Evolutionary conservation across 2,888 invertebrate genomes (phyloP), one percentile per base, ranked within the genome.

Genomic region (Lampropteryx suffumata): DNA sequence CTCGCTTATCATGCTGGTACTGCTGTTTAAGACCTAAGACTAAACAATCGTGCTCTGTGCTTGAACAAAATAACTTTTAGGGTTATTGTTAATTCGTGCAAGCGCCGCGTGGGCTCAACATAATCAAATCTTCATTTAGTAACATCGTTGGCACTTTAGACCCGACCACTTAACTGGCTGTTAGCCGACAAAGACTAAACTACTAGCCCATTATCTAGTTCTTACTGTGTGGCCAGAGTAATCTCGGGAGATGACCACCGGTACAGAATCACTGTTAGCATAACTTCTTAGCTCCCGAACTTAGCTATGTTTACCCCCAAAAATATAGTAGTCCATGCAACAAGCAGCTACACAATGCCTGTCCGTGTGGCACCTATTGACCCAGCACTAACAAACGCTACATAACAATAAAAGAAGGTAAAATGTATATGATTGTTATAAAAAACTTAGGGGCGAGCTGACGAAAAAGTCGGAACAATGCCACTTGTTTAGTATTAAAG

Each of bases 361-460:
- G 74, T 76, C 79, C 74, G 69, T 70, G 69, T 62, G 65, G 64
- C 61, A 51, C 46, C 54, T 84, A 72, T 84, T 84, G 78, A 82
- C 84, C 71, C 59, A 76, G 74, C 67, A 74, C 76, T 75, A 79
- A 82, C 78, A 79, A 67, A 71, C 67, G 70, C 73, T 76, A 75
- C 72, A 70, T 76, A 75, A 81, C 79, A 81, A 84, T 84, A 82
- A 82, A 76, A n/a, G 74, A 73, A 73, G 78, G 82, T 84, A 87
- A 87, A 84, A 84, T 76, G 73, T 74, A 73, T 80, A 89, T 90
- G 89, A 90, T 86, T 88, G 87, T 82, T 86, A 88, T 87, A 85
- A 89, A 24, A 90, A 89, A 87, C 87, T 84, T 73, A 74, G 74
- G 47, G 3, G 43, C 14, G 30, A 47, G 2, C 24, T n/a, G 1